phyloP scores from a whole-genome alignment of 92 coral and sea anemone genomes.

The Epizoanthus ramosus region DNA sequence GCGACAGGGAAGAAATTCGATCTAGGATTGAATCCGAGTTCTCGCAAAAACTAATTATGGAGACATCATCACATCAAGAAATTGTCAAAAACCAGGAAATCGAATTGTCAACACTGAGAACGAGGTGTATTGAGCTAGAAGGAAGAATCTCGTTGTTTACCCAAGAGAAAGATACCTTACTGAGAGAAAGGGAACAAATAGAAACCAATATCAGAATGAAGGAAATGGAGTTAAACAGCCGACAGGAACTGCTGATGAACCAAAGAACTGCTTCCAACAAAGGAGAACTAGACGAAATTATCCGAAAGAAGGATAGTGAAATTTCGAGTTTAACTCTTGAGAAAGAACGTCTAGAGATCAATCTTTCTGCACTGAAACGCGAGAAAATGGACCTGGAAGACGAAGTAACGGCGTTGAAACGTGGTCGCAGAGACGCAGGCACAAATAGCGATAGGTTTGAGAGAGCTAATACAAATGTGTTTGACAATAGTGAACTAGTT shows the following conservation, averaged over 20 bases:
- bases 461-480: constrained; percentile 27
- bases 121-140: constrained; percentile 69
- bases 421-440: constrained; percentile 27
- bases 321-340: constrained; percentile 65
- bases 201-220: constrained; percentile 61
- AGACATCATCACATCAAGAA: constrained; percentile 53
- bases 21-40: constrained; percentile 70
- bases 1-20: constrained; percentile 76
- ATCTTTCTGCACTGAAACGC: constrained; percentile 72
- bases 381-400: constrained; percentile 84
- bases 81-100: constrained; percentile 64
- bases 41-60: constrained; percentile 70
- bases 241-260: constrained; percentile 15
- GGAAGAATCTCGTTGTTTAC: constrained; percentile 45
- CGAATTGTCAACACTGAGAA: constrained; percentile 62
- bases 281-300: constrained; percentile 66
- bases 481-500: constrained; percentile 59
- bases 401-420: constrained; percentile 71
- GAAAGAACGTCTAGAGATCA: constrained; percentile 70
- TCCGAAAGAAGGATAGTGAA: constrained; percentile 77
- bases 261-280: constrained; percentile 42
- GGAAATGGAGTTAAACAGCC: constrained; percentile 54
- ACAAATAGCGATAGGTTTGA: constrained; percentile 32
- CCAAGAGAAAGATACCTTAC: constrained; percentile 70
- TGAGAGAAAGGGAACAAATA: constrained; percentile 70